Evolutionary conservation across 2,797 vertebrate species (phyloP).

Genomic region (Pseudocheirus occidentalis): DNA sequence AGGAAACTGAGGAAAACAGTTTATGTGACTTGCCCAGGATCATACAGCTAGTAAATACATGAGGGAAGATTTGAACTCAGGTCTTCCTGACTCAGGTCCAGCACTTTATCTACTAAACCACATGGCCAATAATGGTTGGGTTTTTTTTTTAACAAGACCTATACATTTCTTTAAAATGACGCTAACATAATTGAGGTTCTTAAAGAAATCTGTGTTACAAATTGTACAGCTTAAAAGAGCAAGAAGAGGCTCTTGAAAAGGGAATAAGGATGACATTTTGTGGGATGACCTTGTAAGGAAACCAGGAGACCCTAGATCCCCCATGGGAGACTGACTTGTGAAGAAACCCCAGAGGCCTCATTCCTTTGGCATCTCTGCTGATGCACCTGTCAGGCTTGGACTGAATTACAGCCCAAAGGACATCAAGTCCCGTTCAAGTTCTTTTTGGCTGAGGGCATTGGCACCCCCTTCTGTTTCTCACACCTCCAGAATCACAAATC

Average conservation of each 20-base stretch:
- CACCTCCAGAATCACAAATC: neutral
- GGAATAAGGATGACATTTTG: neutral
- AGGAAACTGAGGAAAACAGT: neutral
- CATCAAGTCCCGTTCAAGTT: neutral
- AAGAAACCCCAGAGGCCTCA: neutral
- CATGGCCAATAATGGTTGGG: neutral
- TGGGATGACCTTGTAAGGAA: neutral
- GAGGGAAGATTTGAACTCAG: neutral
- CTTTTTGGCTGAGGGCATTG: neutral
- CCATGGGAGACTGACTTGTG: neutral
- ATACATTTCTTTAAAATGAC: neutral
- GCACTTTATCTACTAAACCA: neutral
- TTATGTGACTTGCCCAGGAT: neutral
- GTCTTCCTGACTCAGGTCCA: neutral
- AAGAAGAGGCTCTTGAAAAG: neutral
- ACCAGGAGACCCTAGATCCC: neutral
- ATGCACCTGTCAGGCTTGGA: neutral
- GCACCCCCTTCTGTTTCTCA: neutral
- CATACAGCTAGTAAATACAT: neutral
- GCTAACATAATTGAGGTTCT: neutral
- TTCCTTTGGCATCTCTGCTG: neutral
- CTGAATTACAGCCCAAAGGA: neutral
- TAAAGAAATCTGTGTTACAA: neutral
- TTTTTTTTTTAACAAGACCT: neutral
- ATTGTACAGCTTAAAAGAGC: neutral